Percentiles rank a stretch among this genome's conserved stretches.
Evolutionary conservation across 1,140 invertebrate genomes (phyloP).

Genomic region (Anoplophora glabripennis): DNA sequence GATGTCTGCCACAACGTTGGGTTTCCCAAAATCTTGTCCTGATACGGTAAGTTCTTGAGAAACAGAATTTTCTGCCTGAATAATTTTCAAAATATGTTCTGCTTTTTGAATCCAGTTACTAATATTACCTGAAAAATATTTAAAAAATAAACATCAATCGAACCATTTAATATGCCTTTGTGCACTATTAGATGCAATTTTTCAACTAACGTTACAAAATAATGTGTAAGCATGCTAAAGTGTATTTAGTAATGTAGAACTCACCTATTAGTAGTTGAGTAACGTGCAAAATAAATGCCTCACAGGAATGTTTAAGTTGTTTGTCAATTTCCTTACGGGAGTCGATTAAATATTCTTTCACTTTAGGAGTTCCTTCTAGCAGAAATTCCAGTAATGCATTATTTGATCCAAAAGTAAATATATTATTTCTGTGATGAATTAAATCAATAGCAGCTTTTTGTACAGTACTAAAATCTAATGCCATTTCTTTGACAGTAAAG

Average conservation of each 20-base stretch:
- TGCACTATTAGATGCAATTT: too few relatives aligned
- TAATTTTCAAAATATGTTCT: slow-evolving; percentile 33
- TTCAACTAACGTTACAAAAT: too few relatives aligned
- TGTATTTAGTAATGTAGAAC: slow-evolving; percentile 28
- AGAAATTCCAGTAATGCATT: slow-evolving; percentile 92
- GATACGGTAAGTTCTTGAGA: slow-evolving; percentile 40
- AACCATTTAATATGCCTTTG: too few relatives aligned
- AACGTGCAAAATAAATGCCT: slow-evolving; percentile 80
- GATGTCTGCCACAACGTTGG: slow-evolving; percentile 56
- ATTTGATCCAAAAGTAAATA: slow-evolving; percentile 85
- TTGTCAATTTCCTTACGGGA: slow-evolving; percentile 93
- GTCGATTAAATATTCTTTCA: slow-evolving; percentile 87
- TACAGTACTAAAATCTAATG: slow-evolving; percentile 86
- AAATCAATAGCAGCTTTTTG: slow-evolving; percentile 84
- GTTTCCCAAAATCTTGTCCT: slow-evolving; percentile 52
- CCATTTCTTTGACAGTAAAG: slow-evolving; percentile 88
- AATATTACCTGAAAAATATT: slow-evolving; percentile 18
- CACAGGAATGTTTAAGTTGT: slow-evolving; percentile 88
- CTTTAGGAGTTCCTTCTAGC: slow-evolving; percentile 85
- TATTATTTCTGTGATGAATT: slow-evolving; percentile 78
- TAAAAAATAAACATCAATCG: too few relatives aligned
- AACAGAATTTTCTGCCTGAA: slow-evolving; percentile 20
- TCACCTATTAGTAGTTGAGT: slow-evolving; percentile 70
- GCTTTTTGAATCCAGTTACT: slow-evolving; percentile 29
- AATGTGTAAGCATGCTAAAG: too few relatives aligned